Conservation (phyloP, 2,113 vertebrate genomes). For the Trogon melanurus region DNA sequence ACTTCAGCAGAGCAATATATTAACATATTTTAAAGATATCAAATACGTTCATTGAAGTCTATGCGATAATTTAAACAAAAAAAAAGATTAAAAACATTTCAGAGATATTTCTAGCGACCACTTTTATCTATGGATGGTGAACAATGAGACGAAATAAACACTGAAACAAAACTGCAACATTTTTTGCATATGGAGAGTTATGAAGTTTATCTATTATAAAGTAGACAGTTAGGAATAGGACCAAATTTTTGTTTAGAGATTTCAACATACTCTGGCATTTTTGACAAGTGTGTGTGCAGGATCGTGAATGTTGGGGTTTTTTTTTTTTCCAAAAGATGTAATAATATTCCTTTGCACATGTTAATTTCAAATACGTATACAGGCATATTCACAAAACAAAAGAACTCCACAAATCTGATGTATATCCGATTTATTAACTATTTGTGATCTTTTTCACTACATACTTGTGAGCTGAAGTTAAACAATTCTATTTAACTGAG, state of each 20-base stretch:
- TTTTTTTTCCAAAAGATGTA: not conserved
- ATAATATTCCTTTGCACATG: not conserved
- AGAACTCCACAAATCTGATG: not conserved
- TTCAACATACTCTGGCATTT: not conserved
- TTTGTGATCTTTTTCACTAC: not conserved
- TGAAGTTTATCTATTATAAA: not conserved
- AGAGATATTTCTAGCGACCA: not conserved
- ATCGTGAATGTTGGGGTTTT: not conserved
- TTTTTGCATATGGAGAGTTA: not conserved
- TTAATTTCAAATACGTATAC: not conserved
- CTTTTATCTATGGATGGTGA: not conserved
- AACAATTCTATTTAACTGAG: not conserved
- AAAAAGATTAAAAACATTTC: not conserved
- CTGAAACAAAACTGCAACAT: not conserved
- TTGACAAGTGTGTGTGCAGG: not conserved
- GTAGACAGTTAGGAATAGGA: not conserved
- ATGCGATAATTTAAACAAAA: not conserved
- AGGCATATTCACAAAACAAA: not conserved
- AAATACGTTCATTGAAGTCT: not conserved
- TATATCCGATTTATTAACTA: not conserved
- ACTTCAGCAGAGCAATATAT: not conserved
- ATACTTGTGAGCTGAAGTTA: not conserved
- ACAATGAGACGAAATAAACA: not conserved
- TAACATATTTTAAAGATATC: not conserved
- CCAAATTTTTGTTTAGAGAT: not conserved